Percentiles rank a stretch among this genome's conserved stretches.
These are phyloP conservation scores for Scelioninae gen. 1 DNA, from an alignment of 2,888 invertebrate species.

Conservation along the genomic window DNA sequence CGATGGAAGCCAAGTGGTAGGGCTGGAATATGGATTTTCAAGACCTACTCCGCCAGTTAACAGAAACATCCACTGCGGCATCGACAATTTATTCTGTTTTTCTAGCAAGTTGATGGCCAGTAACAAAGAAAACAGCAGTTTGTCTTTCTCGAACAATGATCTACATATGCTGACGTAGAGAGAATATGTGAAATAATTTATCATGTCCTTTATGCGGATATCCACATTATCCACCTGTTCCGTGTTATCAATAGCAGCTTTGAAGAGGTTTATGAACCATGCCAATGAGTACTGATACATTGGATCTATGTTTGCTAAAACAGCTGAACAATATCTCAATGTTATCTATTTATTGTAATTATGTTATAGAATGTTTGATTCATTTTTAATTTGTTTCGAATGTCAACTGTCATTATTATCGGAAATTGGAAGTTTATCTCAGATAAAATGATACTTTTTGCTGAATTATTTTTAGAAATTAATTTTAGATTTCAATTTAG, in stretches of 20 bases:
- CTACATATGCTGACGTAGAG: conserved; percentile 96
- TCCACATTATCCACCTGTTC: conserved; percentile 93
- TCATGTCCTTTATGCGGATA: conserved; percentile 90
- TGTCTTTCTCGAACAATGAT: conserved; percentile 97
- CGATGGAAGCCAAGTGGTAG: conserved; percentile 89
- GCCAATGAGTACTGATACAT: conserved; percentile 98
- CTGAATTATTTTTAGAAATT: too few species aligned
- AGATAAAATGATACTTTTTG: background rate
- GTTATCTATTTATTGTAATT: conserved; percentile 28
- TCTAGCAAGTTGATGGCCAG: conserved; percentile 89
- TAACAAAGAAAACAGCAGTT: conserved; percentile 93
- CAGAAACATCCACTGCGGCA: conserved; percentile 92
- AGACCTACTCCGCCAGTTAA: conserved; percentile 93
- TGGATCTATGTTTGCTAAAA: conserved; percentile 95
- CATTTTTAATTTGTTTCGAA: background rate
- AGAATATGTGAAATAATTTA: conserved; percentile 93
- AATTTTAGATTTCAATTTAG: too few species aligned
- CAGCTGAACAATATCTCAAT: conserved; percentile 85
- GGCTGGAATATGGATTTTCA: conserved; percentile 90
- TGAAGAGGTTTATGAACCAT: conserved; percentile 97
- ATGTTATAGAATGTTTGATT: conserved; percentile 1
- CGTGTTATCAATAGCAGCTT: conserved; percentile 93
- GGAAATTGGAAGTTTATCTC: background rate
- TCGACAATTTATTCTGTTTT: conserved; percentile 86
- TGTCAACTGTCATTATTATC: conserved; percentile 15